Base-by-base conservation (phyloP, 2,113 vertebrate species). In the Thryonomys swinderianus region DNA sequence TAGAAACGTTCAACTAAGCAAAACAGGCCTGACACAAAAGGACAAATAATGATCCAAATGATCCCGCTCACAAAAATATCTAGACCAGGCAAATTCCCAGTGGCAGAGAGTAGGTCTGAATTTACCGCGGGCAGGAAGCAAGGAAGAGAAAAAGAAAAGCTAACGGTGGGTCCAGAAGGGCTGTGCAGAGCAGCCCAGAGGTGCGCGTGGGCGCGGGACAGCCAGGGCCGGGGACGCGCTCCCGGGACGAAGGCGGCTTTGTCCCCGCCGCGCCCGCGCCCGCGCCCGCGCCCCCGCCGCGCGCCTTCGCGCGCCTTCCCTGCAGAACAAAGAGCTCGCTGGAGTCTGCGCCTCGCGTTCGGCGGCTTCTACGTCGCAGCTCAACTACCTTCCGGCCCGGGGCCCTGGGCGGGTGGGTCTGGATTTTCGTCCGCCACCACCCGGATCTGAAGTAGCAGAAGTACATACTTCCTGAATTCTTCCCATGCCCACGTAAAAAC, bases 1-100 rank as follows among this genome's bases (percentile, higher is more conserved):
- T 90, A 82, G 82, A 87, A 73, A 94, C 85, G 42, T 25, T 21
- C 62, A n/a, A 37, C 82, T 51, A 91, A 74, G 25, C 23, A 84
- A 90, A 88, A 64, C 55, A 86, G 89, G n/a, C 51, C 66, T 81
- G 88, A 42, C 42, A 53, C 78, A 67, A 82, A 67, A 73, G 59
- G 57, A 34, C 66, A 42, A 48, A 32, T 62, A n/a, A n/a, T n/a
- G n/a, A n/a, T 51, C 59, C n/a, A 7, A 34, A 61, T 2, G 85
- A 57, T 84, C 74, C 76, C 42, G 51, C 23, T 59, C n/a, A 48
- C 25, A 34, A 32, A 74, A 59, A 23, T 78, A 42, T 17, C 45
- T 45, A 66, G 51, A 79, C 18, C 21, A 42, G 37, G 71, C 78
- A 86, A 45, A 81, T 88, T 80, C 53, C 21, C 34, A 78, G 61